Evolutionary conservation across 2,797 vertebrate species (phyloP).

Genomic region (Chrysocyon brachyurus): DNA sequence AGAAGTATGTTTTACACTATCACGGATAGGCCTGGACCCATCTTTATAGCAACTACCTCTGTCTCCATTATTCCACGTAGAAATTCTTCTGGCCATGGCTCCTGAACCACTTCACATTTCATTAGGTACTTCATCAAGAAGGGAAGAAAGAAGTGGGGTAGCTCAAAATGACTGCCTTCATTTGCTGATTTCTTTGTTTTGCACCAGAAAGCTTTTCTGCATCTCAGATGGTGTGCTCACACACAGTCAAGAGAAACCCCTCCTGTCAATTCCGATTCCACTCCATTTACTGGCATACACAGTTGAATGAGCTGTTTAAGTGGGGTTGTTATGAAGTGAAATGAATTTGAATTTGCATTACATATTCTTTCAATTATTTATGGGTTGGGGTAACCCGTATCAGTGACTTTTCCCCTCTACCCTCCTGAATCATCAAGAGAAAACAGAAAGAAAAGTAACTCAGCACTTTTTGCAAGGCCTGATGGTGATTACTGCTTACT

Average conservation of each 20-base stretch:
- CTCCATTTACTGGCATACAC: slow-evolving; percentile 56
- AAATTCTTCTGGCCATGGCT: slow-evolving; percentile 52
- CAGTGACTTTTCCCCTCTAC: slow-evolving; percentile 62
- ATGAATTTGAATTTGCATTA: slow-evolving; percentile 63
- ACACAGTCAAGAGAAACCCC: slow-evolving; percentile 30
- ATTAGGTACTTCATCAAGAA: slow-evolving; percentile 75
- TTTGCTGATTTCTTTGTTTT: slow-evolving; percentile 77
- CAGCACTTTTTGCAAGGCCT: slow-evolving; percentile 56
- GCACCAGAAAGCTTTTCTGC: slow-evolving; percentile 70
- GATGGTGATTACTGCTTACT: slow-evolving; percentile 12
- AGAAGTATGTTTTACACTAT: slow-evolving; percentile 11
- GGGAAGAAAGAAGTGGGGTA: slow-evolving; percentile 46
- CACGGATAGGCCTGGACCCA: neutral
- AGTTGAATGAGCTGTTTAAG: slow-evolving; percentile 64
- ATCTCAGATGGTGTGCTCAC: slow-evolving; percentile 41
- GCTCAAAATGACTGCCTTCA: slow-evolving; percentile 62
- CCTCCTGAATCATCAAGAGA: slow-evolving; percentile 55
- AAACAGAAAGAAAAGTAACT: slow-evolving; percentile 59
- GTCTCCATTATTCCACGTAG: neutral
- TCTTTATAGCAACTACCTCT: neutral
- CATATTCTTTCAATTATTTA: slow-evolving; percentile 73
- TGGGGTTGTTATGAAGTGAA: slow-evolving; percentile 66
- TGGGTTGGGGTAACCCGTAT: slow-evolving; percentile 47
- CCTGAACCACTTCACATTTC: slow-evolving; percentile 76
- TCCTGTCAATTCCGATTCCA: slow-evolving; percentile 70